A percentile compares a stretch with the other conserved stretches of the same genome.
Conservation (phyloP, 2,888 invertebrate genomes). For the Sarcophaga variegata region DNA sequence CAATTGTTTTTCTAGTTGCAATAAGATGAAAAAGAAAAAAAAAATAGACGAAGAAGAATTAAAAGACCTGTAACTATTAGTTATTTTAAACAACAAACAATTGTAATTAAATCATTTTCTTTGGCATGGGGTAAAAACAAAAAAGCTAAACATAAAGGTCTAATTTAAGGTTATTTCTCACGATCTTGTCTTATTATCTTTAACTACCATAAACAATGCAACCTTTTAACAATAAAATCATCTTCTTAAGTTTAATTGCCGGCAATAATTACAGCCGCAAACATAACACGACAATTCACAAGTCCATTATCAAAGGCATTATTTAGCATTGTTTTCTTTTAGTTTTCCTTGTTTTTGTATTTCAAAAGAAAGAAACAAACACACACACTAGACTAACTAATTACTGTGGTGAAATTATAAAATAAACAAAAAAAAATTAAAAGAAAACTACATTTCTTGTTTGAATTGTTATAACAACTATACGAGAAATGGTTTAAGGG, state of each 20-base stretch:
- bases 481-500: background rate
- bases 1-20: no score
- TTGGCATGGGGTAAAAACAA: background rate
- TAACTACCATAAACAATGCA: slow-evolving; percentile 17
- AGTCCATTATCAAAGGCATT: slow-evolving; percentile 53
- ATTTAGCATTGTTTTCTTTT: background rate
- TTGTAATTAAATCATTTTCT: background rate
- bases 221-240: slow-evolving; percentile 23
- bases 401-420: slow-evolving; percentile 7
- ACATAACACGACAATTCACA: slow-evolving; percentile 33
- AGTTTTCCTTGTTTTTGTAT: slow-evolving; percentile 9
- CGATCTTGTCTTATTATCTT: slow-evolving; percentile 13
- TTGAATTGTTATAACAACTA: background rate
- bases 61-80: no score
- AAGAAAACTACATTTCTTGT: background rate
- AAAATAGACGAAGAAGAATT: no score
- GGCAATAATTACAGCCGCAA: slow-evolving; percentile 19
- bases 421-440: background rate
- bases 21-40: no score
- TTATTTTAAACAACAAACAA: background rate
- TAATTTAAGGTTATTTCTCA: slow-evolving; percentile 29
- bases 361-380: background rate
- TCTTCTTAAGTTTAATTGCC: slow-evolving; percentile 47
- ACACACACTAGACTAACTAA: slow-evolving; percentile 34
- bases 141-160: background rate